These are phyloP conservation scores for Equus przewalskii DNA, from an alignment of 2,113 vertebrate species.

Conservation along the genomic window DNA sequence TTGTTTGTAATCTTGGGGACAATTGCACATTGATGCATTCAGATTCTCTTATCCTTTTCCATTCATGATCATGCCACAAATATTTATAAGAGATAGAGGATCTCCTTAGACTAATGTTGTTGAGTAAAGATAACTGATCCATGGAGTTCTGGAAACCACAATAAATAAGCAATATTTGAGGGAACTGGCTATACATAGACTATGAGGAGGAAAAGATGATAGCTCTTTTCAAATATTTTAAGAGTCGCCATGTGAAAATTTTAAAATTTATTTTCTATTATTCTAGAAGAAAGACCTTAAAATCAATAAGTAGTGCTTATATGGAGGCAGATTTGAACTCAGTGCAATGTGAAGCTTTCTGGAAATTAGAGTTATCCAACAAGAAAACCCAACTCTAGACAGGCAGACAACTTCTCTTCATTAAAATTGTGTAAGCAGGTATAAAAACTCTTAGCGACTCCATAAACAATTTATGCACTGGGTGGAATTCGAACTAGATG, in stretches of 20 bases:
- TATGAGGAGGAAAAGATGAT: not conserved
- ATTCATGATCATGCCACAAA: not conserved
- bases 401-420: not conserved
- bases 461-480: not conserved
- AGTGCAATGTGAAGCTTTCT: not conserved
- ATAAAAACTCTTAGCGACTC: not conserved
- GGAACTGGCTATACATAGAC: not conserved
- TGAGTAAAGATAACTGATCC: not conserved
- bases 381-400: not conserved
- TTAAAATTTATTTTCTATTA: not conserved
- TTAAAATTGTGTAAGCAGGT: not conserved
- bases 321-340: not conserved
- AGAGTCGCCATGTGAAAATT: not conserved
- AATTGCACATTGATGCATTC: not conserved
- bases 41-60: not conserved
- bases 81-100: not conserved
- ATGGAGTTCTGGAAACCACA: not conserved
- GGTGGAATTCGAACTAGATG: not conserved
- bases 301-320: not conserved
- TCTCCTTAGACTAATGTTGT: not conserved
- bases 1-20: not conserved
- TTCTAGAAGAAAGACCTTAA: not conserved
- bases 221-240: not conserved
- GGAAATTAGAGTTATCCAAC: not conserved
- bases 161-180: not conserved